A percentile compares a stretch with the other conserved stretches of the same genome.
Conservation (phyloP, 2,888 invertebrate species). For the Ormyrus thymus region DNA sequence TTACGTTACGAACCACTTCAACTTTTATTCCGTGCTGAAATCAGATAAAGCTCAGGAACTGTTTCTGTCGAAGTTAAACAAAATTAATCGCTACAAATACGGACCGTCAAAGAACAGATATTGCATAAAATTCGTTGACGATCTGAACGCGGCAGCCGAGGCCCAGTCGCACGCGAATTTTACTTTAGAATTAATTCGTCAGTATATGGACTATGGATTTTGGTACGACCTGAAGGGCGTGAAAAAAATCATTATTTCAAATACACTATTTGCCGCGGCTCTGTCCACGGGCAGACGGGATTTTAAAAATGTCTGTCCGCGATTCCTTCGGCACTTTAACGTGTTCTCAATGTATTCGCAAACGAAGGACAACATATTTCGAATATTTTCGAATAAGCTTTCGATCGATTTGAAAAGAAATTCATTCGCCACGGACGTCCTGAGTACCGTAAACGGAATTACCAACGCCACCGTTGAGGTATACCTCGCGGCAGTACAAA, state of each 20-base stretch:
- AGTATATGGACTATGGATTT: slow-evolving; percentile 79
- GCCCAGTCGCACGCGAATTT: slow-evolving; percentile 76
- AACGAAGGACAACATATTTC: slow-evolving; percentile 78
- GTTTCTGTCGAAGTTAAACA: slow-evolving; percentile 76
- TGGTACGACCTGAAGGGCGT: slow-evolving; percentile 78
- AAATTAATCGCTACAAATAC: slow-evolving; percentile 77
- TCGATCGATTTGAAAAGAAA: slow-evolving; percentile 77
- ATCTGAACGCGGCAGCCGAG: slow-evolving; percentile 78
- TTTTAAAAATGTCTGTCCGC: slow-evolving; percentile 61
- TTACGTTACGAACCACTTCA: slow-evolving; percentile 77
- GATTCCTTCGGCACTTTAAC: slow-evolving; percentile 81
- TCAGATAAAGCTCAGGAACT: slow-evolving; percentile 77
- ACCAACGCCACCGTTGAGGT: slow-evolving; percentile 79
- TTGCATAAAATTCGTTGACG: slow-evolving; percentile 81
- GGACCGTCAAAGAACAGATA: slow-evolving; percentile 77
- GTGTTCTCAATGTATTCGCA: slow-evolving; percentile 78
- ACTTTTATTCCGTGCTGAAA: slow-evolving; percentile 76
- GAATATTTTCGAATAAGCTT: slow-evolving; percentile 79
- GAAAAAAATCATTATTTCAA: slow-evolving; percentile 57
- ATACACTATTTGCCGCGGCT: slow-evolving; percentile 78
- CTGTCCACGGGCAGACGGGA: slow-evolving; percentile 77
- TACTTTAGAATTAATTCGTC: slow-evolving; percentile 80
- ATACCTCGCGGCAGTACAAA: slow-evolving; percentile 76
- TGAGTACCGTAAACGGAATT: slow-evolving; percentile 75
- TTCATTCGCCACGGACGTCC: slow-evolving; percentile 76